Percentiles rank a stretch among this genome's conserved stretches.
Evolutionary conservation across 1,140 invertebrate species (phyloP).

Genomic region (Platorchestia sp.): DNA sequence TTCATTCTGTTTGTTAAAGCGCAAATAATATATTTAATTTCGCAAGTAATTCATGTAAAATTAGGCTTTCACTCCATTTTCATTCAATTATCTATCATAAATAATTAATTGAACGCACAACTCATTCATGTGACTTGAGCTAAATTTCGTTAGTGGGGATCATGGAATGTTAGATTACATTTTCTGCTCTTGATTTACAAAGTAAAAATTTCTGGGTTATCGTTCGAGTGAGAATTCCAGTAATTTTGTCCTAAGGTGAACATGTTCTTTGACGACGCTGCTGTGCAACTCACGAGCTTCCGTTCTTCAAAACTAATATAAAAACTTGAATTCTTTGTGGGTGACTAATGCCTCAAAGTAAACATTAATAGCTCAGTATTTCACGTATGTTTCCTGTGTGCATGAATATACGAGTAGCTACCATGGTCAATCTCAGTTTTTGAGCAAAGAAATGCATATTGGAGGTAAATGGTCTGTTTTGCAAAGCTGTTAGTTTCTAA

Average conservation of each 20-base stretch:
- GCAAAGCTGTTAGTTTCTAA: not conserved
- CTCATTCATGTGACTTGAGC: not conserved
- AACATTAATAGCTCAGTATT: not conserved
- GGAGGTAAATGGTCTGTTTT: not conserved
- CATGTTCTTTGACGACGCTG: not conserved
- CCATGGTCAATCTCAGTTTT: not conserved
- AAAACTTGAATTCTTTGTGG: not conserved
- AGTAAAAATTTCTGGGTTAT: not conserved
- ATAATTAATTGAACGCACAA: not conserved
- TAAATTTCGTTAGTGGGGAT: not conserved
- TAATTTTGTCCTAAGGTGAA: not conserved
- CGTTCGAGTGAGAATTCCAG: not conserved
- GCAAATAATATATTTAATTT: not conserved
- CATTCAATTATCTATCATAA: not conserved
- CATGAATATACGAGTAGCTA: not conserved
- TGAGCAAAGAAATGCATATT: not conserved
- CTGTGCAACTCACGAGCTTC: not conserved
- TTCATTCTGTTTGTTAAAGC: not conserved
- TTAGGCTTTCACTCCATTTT: not conserved
- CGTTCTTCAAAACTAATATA: not conserved
- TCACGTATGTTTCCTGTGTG: not conserved
- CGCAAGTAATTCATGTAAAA: not conserved
- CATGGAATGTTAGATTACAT: not conserved
- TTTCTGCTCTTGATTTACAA: not conserved
- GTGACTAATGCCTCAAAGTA: not conserved